Percentiles rank a stretch among this genome's conserved stretches.
Conservation (phyloP, 92 coral and sea anemone genomes). For the Phymanthus crucifer region DNA sequence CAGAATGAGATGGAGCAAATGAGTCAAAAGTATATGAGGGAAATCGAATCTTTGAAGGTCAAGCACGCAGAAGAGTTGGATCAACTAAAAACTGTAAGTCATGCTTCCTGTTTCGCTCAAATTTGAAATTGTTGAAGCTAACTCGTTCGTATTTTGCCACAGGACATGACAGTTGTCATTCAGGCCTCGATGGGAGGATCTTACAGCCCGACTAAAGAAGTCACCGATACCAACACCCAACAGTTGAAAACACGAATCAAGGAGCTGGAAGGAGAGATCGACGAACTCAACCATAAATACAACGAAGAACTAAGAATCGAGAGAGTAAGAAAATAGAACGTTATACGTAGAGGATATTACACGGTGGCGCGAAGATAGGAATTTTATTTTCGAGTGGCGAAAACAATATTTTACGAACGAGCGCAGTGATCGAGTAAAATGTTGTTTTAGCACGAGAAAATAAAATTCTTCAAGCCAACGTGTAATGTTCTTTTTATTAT, state of each 20-base stretch:
- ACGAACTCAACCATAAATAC: constrained; percentile 69
- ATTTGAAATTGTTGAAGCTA: background rate
- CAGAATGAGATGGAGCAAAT: constrained; percentile 85
- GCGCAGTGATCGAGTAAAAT: no score
- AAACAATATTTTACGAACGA: no score
- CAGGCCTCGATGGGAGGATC: constrained; percentile 72
- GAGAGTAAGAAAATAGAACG: constrained; percentile 62
- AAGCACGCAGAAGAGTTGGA: constrained; percentile 83
- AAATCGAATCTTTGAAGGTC: constrained; percentile 74
- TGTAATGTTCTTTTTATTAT: no score
- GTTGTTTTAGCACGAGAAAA: no score
- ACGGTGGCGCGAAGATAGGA: no score
- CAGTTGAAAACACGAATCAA: constrained; percentile 65
- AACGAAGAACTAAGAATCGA: constrained; percentile 76
- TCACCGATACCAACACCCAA: constrained; percentile 44
- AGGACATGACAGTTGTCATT: constrained; percentile 82
- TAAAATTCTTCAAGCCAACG: no score
- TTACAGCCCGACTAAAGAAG: constrained; percentile 70
- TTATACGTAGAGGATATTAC: no score
- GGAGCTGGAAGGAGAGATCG: constrained; percentile 73
- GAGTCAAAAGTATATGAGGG: constrained; percentile 80
- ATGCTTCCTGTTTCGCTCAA: background rate
- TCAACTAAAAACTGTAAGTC: constrained; percentile 58
- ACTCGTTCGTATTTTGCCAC: background rate
- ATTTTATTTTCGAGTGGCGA: no score